Evolutionary conservation across 2,113 vertebrate genomes (phyloP).

Genomic region (cattle (Bos taurus)): ARS-UCD2.0 NC_037335.1:32450501-32451000

Average conservation of each 20-base stretch:
- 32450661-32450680: not conserved
- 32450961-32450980: not conserved
- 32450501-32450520: not conserved
- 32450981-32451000: not conserved
- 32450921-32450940: not conserved
- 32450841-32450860: not conserved
- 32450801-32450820: not conserved
- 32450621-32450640: not conserved
- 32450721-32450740: not conserved
- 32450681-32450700: not conserved
- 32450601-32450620: not conserved
- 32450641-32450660: not conserved
- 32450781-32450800: not conserved
- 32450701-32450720: not conserved
- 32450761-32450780: not conserved
- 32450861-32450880: not conserved
- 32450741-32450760: not conserved
- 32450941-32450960: not conserved
- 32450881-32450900: not conserved
- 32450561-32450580: not conserved
- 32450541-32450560: not conserved
- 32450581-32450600: not conserved
- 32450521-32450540: rapidly evolving
- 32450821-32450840: not conserved
- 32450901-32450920: not conserved